phyloP scores from a whole-genome alignment of 2,888 invertebrate genomes.

The Ypsolopha scabrella region DNA sequence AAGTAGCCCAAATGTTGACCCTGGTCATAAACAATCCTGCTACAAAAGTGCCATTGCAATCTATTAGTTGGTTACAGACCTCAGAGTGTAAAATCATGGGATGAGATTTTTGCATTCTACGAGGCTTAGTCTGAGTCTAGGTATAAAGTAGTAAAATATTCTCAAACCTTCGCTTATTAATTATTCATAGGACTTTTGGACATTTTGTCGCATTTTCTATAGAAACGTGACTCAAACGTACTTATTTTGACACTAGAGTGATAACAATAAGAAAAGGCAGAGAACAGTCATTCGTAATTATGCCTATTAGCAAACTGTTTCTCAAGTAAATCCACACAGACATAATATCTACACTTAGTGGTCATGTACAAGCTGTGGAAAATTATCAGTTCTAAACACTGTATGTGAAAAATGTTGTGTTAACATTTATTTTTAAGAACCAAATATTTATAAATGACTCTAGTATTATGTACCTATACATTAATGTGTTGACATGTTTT shows the following conservation, averaged over 20 bases:
- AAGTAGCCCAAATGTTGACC: too few species aligned
- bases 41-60: too few species aligned
- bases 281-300: conserved; percentile 8
- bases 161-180: too few species aligned
- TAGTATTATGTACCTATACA: too few species aligned
- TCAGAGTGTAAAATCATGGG: too few species aligned
- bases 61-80: too few species aligned
- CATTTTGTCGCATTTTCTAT: not conserved
- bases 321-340: conserved; percentile 9
- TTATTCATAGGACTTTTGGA: too few species aligned
- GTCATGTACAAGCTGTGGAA: conserved; percentile 52
- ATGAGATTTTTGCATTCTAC: too few species aligned
- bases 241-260: conserved; percentile 5
- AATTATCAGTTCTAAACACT: conserved; percentile 39
- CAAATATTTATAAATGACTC: too few species aligned
- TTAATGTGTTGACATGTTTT: not conserved
- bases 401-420: conserved; percentile 21
- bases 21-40: too few species aligned
- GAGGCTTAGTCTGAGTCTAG: too few species aligned
- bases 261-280: conserved; percentile 7
- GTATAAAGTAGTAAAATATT: too few species aligned
- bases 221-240: not conserved
- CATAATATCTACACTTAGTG: not conserved
- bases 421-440: conserved; percentile 1
- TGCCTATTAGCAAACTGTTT: conserved; percentile 11